Evolutionary conservation across 2,888 invertebrate genomes (phyloP), one percentile per base, ranked within the genome.

Genomic region (Galeopsomyia nigrocyanea): DNA sequence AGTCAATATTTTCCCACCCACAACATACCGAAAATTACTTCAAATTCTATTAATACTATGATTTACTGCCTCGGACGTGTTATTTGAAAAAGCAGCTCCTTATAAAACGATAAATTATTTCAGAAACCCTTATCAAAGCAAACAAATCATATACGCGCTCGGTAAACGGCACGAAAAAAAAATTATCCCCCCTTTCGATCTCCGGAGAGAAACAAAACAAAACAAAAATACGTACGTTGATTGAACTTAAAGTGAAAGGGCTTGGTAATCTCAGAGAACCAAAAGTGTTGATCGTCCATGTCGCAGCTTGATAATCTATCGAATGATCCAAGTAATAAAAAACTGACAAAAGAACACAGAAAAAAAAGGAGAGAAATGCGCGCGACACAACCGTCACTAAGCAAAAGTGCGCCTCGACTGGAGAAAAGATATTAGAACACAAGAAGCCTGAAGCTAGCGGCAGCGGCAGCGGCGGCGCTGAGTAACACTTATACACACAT

Each of bases 181-280:
- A 39, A 10, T 10, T 39, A 13, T 13, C 10, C 39, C 10, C 10
- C 10, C 10, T 39, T 10, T 7, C 7, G 39, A 1, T 39, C 5
- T 26, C 5, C 39, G 5, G 39, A 39, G 7, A 39, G 39, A 39
- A 47, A 49, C 39, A 51, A 31, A 53, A 16, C 9, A 51, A 39
- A 55, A 26, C 16, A 46, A 63, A 64, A 66, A 71, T 75, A 75
- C 75, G 73, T 75, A 75, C 75, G 62, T 55, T 73, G 13, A 31
- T 68, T 47, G 57, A 72, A 21, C 58, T 70, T 67, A 68, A 75
- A 73, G 64, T 73, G 47, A 73, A 75, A 75, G 55, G 75, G 75
- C 70, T 49, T 73, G 39, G 65, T 57, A 22, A 75, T 58, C 64
- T 68, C 70, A 19, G 75, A 70, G 67, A 75, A 75, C 75, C 72